Conservation (phyloP, 2,113 vertebrate species). For the Tenrec ecaudatus region DNA sequence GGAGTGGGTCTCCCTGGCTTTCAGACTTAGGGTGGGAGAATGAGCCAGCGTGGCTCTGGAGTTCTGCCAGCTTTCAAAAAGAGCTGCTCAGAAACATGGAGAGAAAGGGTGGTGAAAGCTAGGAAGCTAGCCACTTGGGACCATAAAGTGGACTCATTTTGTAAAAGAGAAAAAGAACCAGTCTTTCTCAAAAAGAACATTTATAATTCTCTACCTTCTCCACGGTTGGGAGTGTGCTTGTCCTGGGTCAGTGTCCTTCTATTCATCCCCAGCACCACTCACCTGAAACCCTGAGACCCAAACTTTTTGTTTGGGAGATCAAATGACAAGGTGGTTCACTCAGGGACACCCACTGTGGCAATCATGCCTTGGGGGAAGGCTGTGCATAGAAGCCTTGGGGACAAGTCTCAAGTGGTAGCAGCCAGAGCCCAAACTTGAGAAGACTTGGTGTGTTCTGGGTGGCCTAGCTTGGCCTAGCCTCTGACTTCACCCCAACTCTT, state of each 20-base stretch:
- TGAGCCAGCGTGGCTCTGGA: constrained; percentile 16
- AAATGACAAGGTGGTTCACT: not conserved
- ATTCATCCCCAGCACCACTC: not conserved
- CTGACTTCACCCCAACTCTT: not conserved
- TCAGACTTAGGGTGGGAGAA: constrained; percentile 32
- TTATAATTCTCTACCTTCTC: constrained; percentile 44
- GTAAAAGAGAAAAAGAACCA: constrained; percentile 36
- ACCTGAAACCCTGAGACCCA: no score
- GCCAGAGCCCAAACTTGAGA: constrained; percentile 6
- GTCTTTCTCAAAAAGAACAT: constrained; percentile 10
- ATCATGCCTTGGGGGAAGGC: not conserved
- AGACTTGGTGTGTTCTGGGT: not conserved
- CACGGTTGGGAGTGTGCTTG: not conserved
- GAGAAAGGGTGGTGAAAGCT: constrained; percentile 2
- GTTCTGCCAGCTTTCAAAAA: constrained; percentile 50
- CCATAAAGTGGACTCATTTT: constrained; percentile 40
- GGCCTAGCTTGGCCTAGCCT: not conserved
- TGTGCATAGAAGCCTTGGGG: not conserved
- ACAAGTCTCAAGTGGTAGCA: not conserved
- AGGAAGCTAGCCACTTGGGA: not conserved
- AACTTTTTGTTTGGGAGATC: no score
- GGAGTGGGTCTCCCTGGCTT: not conserved
- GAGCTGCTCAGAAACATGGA: constrained; percentile 34
- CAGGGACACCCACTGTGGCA: not conserved
- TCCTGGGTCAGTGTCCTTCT: not conserved